Conservation (phyloP, 1,140 invertebrate species). For the Rhynchophorus ferrugineus region DNA sequence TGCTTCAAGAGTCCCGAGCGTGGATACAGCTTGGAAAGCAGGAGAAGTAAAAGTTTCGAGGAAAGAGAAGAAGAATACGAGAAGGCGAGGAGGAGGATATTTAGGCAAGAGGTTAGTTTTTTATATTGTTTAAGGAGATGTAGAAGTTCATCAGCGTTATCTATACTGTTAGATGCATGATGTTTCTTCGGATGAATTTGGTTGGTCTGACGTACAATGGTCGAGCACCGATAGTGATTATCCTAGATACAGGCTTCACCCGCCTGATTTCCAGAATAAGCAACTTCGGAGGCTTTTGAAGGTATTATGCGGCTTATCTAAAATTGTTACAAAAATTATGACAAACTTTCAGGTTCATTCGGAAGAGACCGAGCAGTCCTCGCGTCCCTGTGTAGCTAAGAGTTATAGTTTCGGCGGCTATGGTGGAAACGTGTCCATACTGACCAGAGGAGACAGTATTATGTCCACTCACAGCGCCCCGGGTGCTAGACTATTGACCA, state of each 20-base stretch:
- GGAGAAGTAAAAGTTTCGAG: slow-evolving; percentile 81
- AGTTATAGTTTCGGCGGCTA: slow-evolving; percentile 83
- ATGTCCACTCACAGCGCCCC: slow-evolving; percentile 40
- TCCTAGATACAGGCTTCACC: slow-evolving; percentile 30
- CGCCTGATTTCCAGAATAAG: slow-evolving; percentile 30
- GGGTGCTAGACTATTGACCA: slow-evolving; percentile 53
- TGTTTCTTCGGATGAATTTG: slow-evolving; percentile 36
- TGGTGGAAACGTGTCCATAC: slow-evolving; percentile 43
- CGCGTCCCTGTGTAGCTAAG: slow-evolving; percentile 64
- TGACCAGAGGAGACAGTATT: slow-evolving; percentile 41
- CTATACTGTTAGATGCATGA: slow-evolving; percentile 36
- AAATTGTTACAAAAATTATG: slow-evolving; percentile 26
- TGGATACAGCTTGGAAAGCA: slow-evolving; percentile 54
- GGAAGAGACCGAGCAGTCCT: slow-evolving; percentile 46
- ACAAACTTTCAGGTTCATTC: slow-evolving; percentile 47
- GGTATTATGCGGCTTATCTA: slow-evolving; percentile 25
- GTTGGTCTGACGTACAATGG: slow-evolving; percentile 38
- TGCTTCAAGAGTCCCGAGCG: slow-evolving; percentile 54
- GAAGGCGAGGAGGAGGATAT: slow-evolving; percentile 71
- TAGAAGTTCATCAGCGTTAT: slow-evolving; percentile 9
- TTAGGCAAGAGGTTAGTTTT: slow-evolving; percentile 47
- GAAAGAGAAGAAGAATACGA: slow-evolving; percentile 85
- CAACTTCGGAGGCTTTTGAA: slow-evolving; percentile 29
- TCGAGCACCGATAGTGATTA: slow-evolving; percentile 38
- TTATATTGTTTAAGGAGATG: slow-evolving; percentile 7